A percentile compares a stretch with the other conserved stretches of the same genome.
Evolutionary conservation across 2,797 vertebrate genomes (phyloP).

Genomic region (Dromococcyx pavoninus): DNA sequence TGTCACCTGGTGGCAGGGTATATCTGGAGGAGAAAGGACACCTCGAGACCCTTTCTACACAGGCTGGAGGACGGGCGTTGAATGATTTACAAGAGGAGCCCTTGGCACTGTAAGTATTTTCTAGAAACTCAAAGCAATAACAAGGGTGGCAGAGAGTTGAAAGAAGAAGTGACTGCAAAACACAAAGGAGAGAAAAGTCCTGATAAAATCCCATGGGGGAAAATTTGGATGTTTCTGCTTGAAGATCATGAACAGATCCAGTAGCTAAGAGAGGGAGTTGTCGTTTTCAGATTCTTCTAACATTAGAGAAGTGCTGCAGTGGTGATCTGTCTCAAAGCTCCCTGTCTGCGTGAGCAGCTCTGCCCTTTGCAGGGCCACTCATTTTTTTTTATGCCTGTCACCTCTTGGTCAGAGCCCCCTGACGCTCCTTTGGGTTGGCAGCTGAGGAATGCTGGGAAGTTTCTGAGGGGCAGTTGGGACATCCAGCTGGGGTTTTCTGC

Average conservation of each 20-base stretch:
- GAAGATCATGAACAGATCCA: fast-evolving
- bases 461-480: neutral
- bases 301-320: neutral
- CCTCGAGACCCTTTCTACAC: conserved; percentile 1
- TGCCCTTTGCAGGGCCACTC: fast-evolving
- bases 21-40: conserved; percentile 57
- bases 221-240: neutral
- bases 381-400: neutral
- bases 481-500: neutral
- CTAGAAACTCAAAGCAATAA: neutral
- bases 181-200: neutral
- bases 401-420: fast-evolving
- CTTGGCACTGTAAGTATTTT: conserved; percentile 57
- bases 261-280: neutral
- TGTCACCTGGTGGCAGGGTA: conserved; percentile 50
- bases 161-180: neutral
- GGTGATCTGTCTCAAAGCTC: neutral
- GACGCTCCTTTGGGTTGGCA: neutral
- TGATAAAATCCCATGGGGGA: neutral
- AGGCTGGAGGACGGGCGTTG: neutral
- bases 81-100: conserved; percentile 36
- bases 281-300: neutral
- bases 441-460: fast-evolving
- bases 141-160: neutral
- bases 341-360: neutral